Evolutionary conservation across 2,113 vertebrate genomes (phyloP), one percentile per base, ranked within the genome.

Genomic region (Cochlearius cochlearius): DNA sequence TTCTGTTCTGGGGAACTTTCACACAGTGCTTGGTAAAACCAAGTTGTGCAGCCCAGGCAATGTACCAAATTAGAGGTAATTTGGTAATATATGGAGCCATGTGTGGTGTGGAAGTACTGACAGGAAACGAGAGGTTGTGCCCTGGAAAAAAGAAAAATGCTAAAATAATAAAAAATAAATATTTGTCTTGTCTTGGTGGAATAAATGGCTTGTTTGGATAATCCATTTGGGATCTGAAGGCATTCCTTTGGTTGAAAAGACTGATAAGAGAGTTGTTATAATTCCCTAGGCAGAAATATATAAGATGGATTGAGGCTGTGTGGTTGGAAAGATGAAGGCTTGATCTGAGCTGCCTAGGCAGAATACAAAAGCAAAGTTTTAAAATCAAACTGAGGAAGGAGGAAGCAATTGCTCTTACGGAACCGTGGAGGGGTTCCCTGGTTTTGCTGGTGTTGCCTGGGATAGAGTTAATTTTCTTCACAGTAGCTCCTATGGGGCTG

Each of bases 91-190:
- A 45, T 11, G 23, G 29, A 67, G 29, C 52, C 30, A 22, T 30
- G 22, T 21, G 17, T 23, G 30, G 19, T 79, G n/a, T 36, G 68
- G 56, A 86, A 85, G 27, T 34, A 12, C 43, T 53, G 21, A 21
- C 3, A 56, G 38, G 43, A 56, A 47, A 22, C 4, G 20, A 21
- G 45, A 47, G 47, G 14, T 26, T 62, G 11, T 78, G 32, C 8
- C 27, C 16, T 47, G 41, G 27, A 19, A 23, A 59, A 63, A 63
- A 32, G 8, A 82, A 45, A 59, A 38, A 32, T 0, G 0, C 3
- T 58, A 49, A 78, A 84, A 41, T 62, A 50, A 67, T 36, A 36
- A 66, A 5, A 71, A 47, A 7, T 0, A 77, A 45, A 47, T 26
- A 68, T 36, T 85, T 72, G 29, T 0, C 41, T 91, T 78, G 17